phyloP scores from a whole-genome alignment of 1,140 invertebrate species.

The Zaprionus ghesquierei region DNA sequence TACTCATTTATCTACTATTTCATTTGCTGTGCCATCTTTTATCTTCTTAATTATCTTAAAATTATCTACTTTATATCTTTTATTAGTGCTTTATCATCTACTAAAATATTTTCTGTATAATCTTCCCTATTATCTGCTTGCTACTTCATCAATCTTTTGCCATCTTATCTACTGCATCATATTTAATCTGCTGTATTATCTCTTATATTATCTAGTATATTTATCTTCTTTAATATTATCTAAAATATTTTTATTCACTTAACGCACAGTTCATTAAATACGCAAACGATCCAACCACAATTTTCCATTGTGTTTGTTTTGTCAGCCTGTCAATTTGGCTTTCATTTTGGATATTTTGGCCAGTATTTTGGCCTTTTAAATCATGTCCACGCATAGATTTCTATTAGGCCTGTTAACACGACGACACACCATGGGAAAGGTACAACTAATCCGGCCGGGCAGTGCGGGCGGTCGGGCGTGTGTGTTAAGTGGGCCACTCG shows the following conservation, averaged over 20 bases:
- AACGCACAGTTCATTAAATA: background rate
- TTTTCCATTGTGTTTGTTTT: background rate
- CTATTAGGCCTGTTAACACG: slow-evolving; percentile 40
- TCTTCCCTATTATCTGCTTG: too few relatives aligned
- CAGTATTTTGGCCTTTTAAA: slow-evolving; percentile 23
- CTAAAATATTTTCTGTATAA: too few relatives aligned
- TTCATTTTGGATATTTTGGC: slow-evolving; percentile 14
- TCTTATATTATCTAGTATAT: background rate
- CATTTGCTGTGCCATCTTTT: too few relatives aligned
- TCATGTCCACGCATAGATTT: slow-evolving; percentile 45
- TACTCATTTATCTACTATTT: too few relatives aligned
- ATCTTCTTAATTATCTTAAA: too few relatives aligned
- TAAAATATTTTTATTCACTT: background rate
- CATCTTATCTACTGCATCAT: too few relatives aligned
- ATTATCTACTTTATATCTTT: too few relatives aligned
- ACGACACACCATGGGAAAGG: background rate
- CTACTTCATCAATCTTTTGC: too few relatives aligned
- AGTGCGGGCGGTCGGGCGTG: background rate
- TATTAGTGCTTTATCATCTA: too few relatives aligned
- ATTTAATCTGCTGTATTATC: background rate
- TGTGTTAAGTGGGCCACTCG: slow-evolving; percentile 45
- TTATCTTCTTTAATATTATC: background rate
- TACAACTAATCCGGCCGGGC: slow-evolving; percentile 37
- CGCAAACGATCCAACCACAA: background rate
- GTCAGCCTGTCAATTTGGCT: slow-evolving; percentile 4